phyloP scores from a whole-genome alignment of 2,113 vertebrate species.

The Campylomormyrus tamandua region DNA sequence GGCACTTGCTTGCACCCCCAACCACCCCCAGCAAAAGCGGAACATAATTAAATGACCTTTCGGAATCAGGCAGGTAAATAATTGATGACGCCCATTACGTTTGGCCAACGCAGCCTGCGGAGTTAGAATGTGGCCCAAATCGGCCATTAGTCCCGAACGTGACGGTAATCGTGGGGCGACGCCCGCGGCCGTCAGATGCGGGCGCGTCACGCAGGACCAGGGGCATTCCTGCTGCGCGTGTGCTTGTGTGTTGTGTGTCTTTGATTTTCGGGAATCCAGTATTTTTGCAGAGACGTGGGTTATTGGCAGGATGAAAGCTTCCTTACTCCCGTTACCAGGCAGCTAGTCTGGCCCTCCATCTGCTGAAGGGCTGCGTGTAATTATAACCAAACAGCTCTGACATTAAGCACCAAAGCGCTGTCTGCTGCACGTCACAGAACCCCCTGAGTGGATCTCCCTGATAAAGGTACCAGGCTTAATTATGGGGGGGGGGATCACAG shows the following conservation, averaged over 20 bases:
- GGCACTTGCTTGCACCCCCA: neutral
- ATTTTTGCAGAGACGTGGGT: neutral
- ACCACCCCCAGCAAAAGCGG: neutral
- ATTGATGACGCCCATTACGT: conserved; percentile 11
- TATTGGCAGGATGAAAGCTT: neutral
- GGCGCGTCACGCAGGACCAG: neutral
- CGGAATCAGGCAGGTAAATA: conserved; percentile 9
- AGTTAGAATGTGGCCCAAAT: neutral
- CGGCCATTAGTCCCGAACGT: neutral
- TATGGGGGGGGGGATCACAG: neutral
- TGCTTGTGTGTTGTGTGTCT: neutral
- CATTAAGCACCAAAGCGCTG: neutral
- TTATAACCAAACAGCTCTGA: neutral
- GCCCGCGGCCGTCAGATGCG: neutral
- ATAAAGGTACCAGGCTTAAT: neutral
- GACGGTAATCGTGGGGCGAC: neutral
- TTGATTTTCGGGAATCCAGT: neutral
- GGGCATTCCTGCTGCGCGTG: neutral
- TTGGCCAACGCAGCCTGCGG: neutral
- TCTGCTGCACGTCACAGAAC: neutral
- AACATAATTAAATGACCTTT: conserved; percentile 20
- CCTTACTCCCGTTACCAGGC: neutral
- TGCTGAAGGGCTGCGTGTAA: neutral
- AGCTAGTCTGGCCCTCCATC: neutral
- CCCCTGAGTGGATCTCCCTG: neutral